phyloP scores from a whole-genome alignment of 2,888 invertebrate species.

The Perithous albicinctus region DNA sequence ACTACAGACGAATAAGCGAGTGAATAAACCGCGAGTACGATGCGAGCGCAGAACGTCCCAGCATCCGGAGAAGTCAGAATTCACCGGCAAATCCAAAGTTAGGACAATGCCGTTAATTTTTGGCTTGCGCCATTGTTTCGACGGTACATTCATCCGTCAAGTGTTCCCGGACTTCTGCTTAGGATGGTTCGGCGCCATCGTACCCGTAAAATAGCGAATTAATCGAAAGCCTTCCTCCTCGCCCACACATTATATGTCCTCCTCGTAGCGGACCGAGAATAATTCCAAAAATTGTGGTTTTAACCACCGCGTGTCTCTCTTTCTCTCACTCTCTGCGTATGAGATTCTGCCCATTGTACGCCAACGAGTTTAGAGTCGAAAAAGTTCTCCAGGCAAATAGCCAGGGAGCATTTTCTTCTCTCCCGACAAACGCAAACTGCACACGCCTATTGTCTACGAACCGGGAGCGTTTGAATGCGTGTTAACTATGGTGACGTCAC shows the following conservation, averaged over 20 bases:
- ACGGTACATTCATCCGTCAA: slow-evolving; percentile 83
- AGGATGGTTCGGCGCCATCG: slow-evolving; percentile 44
- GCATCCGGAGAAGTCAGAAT: slow-evolving; percentile 47
- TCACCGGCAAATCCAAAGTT: slow-evolving; percentile 79
- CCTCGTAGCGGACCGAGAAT: not conserved
- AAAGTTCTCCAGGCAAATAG: slow-evolving; percentile 21
- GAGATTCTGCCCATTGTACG: not conserved
- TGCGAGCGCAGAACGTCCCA: not conserved
- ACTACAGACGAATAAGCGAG: slow-evolving; percentile 37
- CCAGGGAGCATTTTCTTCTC: slow-evolving; percentile 12
- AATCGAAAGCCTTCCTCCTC: slow-evolving; percentile 64
- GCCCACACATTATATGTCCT: not conserved
- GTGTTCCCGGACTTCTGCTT: slow-evolving; percentile 73
- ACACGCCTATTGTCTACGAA: slow-evolving; percentile 57
- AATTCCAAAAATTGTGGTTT: not conserved
- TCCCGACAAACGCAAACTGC: slow-evolving; percentile 38
- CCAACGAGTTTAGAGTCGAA: not conserved
- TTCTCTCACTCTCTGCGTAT: no score
- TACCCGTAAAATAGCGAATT: slow-evolving; percentile 63
- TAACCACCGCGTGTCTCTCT: not conserved
- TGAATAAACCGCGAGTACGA: slow-evolving; percentile 22
- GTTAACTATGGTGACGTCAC: slow-evolving; percentile 84
- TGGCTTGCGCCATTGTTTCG: slow-evolving; percentile 83
- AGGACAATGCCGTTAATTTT: slow-evolving; percentile 85
- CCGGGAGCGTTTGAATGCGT: slow-evolving; percentile 80